phyloP scores from a whole-genome alignment of 2,888 invertebrate genomes.

The Limnephilus rhombicus region DNA sequence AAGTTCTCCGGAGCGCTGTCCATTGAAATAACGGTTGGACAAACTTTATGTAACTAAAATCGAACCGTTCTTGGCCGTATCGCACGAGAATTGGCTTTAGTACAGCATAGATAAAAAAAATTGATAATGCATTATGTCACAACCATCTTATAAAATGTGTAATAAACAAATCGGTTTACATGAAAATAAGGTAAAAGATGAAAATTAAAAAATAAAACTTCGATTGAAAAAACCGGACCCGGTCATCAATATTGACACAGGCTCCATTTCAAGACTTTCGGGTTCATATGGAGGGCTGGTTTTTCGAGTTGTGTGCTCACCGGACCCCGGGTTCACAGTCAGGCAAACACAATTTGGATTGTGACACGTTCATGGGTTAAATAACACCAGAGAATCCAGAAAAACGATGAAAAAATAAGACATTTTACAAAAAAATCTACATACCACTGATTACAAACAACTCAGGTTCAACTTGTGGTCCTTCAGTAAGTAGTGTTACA shows the following conservation, averaged over 20 bases:
- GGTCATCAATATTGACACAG: neutral
- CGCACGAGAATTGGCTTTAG: too few species aligned
- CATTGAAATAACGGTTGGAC: too few species aligned
- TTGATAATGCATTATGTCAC: too few species aligned
- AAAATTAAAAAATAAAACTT: neutral
- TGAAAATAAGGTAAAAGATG: neutral
- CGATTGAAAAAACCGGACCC: neutral
- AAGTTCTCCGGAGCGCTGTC: too few species aligned
- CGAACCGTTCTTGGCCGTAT: too few species aligned
- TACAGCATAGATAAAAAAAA: too few species aligned
- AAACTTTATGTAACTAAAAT: too few species aligned
- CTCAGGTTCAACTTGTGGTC: too few species aligned
- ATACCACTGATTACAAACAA: neutral
- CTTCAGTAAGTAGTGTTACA: too few species aligned
- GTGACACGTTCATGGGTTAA: neutral
- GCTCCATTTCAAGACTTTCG: neutral
- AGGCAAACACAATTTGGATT: neutral
- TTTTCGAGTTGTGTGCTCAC: conserved; percentile 1
- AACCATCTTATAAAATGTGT: too few species aligned
- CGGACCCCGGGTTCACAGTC: neutral
- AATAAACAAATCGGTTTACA: neutral
- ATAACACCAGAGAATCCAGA: neutral
- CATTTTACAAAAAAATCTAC: too few species aligned
- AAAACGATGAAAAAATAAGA: neutral
- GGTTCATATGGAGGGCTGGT: neutral